Evolutionary conservation across 2,113 vertebrate genomes (phyloP).

Genomic region (Alectura lathami): DNA sequence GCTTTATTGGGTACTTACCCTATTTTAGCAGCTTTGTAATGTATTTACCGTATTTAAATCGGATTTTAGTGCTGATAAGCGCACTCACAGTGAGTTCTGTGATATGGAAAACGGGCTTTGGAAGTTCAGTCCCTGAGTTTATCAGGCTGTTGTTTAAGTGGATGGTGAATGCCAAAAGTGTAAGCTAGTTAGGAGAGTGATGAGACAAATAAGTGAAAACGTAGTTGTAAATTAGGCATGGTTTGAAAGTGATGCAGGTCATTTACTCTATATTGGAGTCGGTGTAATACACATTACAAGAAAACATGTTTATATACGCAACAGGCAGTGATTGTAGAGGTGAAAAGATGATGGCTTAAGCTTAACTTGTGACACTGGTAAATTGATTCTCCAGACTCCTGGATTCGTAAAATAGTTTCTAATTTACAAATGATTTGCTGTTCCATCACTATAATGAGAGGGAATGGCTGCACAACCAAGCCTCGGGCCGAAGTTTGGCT

Average conservation of each 20-base stretch:
- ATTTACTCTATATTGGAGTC: background rate
- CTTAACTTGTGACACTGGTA: background rate
- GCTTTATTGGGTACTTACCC: background rate
- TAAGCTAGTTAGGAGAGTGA: background rate
- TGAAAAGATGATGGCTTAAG: background rate
- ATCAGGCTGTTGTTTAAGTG: background rate
- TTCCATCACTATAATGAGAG: background rate
- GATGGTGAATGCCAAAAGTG: background rate
- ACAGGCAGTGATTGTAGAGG: background rate
- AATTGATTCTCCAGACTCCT: background rate
- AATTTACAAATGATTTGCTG: background rate
- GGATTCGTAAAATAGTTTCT: background rate
- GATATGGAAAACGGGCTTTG: background rate
- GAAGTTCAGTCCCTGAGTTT: background rate
- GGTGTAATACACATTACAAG: background rate
- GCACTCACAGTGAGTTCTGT: background rate
- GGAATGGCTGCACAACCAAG: background rate
- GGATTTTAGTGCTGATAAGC: background rate
- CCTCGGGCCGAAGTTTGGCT: background rate
- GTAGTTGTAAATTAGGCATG: fast-evolving
- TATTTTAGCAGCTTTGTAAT: background rate
- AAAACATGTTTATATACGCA: background rate
- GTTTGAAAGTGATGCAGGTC: background rate
- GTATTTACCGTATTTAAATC: background rate
- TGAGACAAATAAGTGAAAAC: background rate